Conservation (phyloP, 2,888 invertebrate genomes). For the Drosophila anomalata region DNA sequence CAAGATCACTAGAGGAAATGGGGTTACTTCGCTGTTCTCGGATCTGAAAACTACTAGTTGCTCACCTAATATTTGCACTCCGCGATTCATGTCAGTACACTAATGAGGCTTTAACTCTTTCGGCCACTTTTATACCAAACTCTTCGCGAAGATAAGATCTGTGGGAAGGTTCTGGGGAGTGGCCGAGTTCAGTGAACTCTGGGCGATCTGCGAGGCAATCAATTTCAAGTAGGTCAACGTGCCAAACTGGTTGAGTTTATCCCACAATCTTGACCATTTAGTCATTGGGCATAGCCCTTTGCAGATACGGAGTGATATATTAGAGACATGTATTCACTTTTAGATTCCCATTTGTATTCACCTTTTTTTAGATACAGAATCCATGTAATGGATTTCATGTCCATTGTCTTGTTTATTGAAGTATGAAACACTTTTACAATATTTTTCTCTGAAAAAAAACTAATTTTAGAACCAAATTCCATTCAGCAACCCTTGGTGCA, state of each 20-base stretch:
- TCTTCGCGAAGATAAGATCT: conserved; percentile 42
- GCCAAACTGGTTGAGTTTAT: conserved; percentile 27
- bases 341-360: background rate
- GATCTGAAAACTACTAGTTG: background rate
- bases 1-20: conserved; percentile 35
- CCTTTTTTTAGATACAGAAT: too few species aligned
- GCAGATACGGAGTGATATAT: conserved; percentile 2
- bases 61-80: conserved; percentile 53
- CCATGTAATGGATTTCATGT: too few species aligned
- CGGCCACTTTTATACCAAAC: conserved; percentile 54
- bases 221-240: conserved; percentile 59
- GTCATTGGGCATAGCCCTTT: conserved; percentile 19
- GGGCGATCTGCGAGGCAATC: conserved; percentile 38
- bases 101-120: conserved; percentile 17
- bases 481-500: conserved; percentile 11
- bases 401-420: background rate
- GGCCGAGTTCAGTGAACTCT: conserved; percentile 57
- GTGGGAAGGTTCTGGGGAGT: conserved; percentile 43
- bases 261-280: conserved; percentile 16
- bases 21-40: background rate
- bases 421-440: background rate
- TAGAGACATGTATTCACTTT: background rate
- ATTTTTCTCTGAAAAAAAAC: background rate
- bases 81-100: conserved; percentile 50
- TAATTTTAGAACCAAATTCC: background rate